Evolutionary conservation across 2,888 invertebrate genomes (phyloP), one percentile per base, ranked within the genome.

Genomic region (Maniola hyperantus): DNA sequence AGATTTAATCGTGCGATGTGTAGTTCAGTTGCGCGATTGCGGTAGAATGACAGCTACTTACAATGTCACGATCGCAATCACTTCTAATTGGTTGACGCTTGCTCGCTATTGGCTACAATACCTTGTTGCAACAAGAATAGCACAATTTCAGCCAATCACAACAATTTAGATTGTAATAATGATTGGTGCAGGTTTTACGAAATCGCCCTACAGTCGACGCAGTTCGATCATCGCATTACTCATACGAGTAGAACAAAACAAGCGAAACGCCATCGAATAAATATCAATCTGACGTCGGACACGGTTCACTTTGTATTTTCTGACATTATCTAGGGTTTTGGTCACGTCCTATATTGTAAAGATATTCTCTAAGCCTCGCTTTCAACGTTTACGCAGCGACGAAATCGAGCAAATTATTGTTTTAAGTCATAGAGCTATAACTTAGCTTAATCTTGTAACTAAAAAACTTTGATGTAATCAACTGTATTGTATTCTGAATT

Each of bases 251-350:
- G 42, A 42, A 15, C 44, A 44, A 46, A 39, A 61, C 60, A 57
- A 48, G 60, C 36, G 11, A 44, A 61, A 26, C 51, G 42, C 54
- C 62, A 54, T 26, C 55, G 65, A 46, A 71, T 65, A 68, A 71
- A 66, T 66, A 63, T 36, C 50, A 59, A 50, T 59, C 66, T 51
- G 68, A 66, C 68, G 48, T 26, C 34, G 2, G 36, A 65, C 62
- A 63, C 64, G 51, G 68, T 60, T 68, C 66, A 59, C 69, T 71
- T 70, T 72, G 67, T 66, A 69, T 63, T 53, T 57, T 59, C 53
- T 61, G 66, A 68, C 69, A 57, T 51, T 64, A 72, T 73, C 68
- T 68, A 64, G 54, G 65, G 50, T 65, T 66, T 63, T 34, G 48
- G 44, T 61, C 55, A 63, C 63, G 63, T 15, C 39, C 33, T n/a